Evolutionary conservation across 2,797 vertebrate species (phyloP), one percentile per base, ranked within the genome.

Genomic region (Pelochelys cantorii): DNA sequence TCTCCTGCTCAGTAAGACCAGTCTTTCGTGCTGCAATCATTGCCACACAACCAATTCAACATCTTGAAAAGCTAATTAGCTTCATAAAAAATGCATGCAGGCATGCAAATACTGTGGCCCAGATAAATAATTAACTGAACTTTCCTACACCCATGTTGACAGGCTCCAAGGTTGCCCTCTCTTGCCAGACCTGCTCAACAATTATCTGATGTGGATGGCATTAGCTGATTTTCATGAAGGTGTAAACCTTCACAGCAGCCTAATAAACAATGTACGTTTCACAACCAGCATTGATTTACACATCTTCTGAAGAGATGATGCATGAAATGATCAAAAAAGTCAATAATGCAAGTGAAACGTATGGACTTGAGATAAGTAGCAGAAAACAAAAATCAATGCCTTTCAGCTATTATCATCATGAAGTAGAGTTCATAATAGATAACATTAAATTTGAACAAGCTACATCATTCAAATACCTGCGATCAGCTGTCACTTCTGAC

Each of bases 11-110:
- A 84, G 81, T 86, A 90, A 18, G 7, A 87, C 95, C 97, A 84
- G 68, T 94, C 93, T 96, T 94, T 93, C 56, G 27, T 95, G 92
- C 97, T 96, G 97, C 96, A 97, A 97, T 97, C 97, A 97, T 94
- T 94, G 95, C 95, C 92, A 91, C 89, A 2, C 96, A 98, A 97
- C 96, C 96, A 17, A 97, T 97, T 98, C 98, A 97, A 97, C 97
- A 97, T 97, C 97, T 97, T 98, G 97, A 97, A 98, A 98, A 98
- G 98, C 98, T 98, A 98, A 98, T 98, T 98, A 98, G 96, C 96
- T 97, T 98, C 97, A 98, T 98, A 97, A 97, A 98, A 98, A 98
- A 98, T 98, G 97, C 96, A 98, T 90, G 96, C 95, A 97, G 97
- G 97, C 97, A 98, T 98, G 96, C 98, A 98, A 96, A 97, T 97